Evolutionary conservation across 1,140 invertebrate genomes (phyloP).

Genomic region (Ylistrum balloti): DNA sequence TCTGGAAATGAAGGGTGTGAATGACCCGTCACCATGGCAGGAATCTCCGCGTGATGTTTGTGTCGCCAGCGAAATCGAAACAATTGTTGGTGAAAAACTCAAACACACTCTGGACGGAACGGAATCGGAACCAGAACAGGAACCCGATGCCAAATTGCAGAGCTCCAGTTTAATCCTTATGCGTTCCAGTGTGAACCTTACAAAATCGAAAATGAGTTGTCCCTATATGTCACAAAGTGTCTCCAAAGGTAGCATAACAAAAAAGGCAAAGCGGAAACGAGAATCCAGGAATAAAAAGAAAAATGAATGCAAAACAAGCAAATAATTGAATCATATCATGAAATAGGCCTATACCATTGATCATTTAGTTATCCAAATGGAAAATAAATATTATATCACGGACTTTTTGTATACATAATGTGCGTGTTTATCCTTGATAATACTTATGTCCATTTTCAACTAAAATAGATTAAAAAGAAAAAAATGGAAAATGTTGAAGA

Average conservation of each 20-base stretch:
- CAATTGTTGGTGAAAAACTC: neutral
- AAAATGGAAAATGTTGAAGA: too few species aligned
- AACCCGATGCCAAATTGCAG: neutral
- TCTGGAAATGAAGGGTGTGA: neutral
- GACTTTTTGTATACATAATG: too few species aligned
- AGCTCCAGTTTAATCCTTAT: slow-evolving; percentile 15
- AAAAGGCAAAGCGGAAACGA: slow-evolving; percentile 5
- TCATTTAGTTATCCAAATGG: too few species aligned
- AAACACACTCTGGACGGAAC: neutral
- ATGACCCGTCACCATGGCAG: neutral
- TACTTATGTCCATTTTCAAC: too few species aligned
- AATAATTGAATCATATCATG: neutral
- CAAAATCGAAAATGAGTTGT: neutral
- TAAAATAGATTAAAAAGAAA: too few species aligned
- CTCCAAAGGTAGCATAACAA: neutral
- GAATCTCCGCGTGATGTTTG: neutral
- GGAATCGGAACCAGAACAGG: neutral
- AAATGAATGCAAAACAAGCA: neutral
- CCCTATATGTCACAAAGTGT: slow-evolving; percentile 8
- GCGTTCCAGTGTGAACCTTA: neutral
- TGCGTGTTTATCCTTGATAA: too few species aligned
- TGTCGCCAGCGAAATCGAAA: neutral
- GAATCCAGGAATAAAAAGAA: slow-evolving; percentile 5
- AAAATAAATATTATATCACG: too few species aligned
- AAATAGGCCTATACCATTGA: too few species aligned